Percentiles rank a stretch among this genome's conserved stretches.
These are phyloP conservation scores for Drosophila picticornis DNA, from an alignment of 2,888 invertebrate genomes.

Conservation along the genomic window DNA sequence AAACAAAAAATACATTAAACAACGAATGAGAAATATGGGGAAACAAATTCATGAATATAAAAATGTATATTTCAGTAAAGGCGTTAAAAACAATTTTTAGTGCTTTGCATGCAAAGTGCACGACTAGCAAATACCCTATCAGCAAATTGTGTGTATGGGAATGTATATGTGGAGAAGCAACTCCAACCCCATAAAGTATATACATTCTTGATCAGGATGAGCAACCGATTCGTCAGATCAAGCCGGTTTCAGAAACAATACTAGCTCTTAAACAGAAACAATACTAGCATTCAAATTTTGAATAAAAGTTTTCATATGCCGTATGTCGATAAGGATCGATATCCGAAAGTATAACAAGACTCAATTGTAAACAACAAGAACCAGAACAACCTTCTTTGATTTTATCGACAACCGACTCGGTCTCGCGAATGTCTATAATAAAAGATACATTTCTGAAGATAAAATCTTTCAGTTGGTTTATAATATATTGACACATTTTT, in stretches of 20 bases:
- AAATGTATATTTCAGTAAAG: slow-evolving; percentile 2
- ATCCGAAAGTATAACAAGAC: neutral
- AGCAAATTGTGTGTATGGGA: neutral
- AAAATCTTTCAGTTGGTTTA: neutral
- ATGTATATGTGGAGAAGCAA: neutral
- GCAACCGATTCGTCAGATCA: neutral
- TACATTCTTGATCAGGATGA: neutral
- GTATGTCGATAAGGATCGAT: neutral
- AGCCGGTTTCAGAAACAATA: neutral
- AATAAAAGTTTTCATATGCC: neutral
- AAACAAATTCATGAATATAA: neutral
- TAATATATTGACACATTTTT: neutral
- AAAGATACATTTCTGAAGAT: neutral
- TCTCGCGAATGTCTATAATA: neutral
- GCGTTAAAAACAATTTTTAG: slow-evolving; percentile 12
- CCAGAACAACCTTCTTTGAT: neutral
- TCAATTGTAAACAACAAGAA: neutral
- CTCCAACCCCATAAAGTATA: neutral
- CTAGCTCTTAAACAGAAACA: too few relatives aligned
- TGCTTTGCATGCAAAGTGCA: neutral
- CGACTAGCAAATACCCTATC: slow-evolving; percentile 2
- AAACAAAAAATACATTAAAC: neutral
- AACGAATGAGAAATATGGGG: neutral
- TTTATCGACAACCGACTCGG: neutral
- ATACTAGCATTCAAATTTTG: neutral